Percentiles rank a stretch among this genome's conserved stretches.
Conservation (phyloP, 2,888 invertebrate genomes). For the Adelognathus sp. region DNA sequence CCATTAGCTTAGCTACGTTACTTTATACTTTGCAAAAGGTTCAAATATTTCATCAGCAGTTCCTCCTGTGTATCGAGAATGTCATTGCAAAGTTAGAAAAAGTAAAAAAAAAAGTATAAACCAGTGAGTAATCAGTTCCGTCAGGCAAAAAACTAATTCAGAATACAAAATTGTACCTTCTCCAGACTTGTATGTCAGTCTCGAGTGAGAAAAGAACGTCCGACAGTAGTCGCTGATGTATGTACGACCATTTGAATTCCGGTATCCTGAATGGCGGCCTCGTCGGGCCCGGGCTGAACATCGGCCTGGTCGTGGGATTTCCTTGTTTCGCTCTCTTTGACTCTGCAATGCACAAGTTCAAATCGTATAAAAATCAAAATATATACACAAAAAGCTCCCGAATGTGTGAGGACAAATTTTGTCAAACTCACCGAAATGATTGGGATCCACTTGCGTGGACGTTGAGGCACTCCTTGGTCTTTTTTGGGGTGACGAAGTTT, state of each 20-base stretch:
- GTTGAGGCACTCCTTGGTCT: constrained; percentile 91
- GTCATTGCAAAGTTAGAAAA: background rate
- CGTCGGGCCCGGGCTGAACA: constrained; percentile 96
- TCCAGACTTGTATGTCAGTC: constrained; percentile 97
- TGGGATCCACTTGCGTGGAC: constrained; percentile 92
- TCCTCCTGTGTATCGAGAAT: background rate
- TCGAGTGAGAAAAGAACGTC: constrained; percentile 98
- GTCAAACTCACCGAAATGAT: constrained; percentile 88
- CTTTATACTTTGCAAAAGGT: no score
- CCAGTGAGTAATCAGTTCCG: no score
- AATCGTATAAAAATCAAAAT: background rate
- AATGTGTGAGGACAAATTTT: no score
- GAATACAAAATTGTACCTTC: constrained; percentile 82
- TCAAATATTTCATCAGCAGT: background rate
- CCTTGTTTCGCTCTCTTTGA: constrained; percentile 81
- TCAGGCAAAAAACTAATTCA: no score
- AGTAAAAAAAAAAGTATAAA: background rate
- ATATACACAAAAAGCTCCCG: background rate
- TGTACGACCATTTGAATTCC: constrained; percentile 99
- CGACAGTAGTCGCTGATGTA: constrained; percentile 97
- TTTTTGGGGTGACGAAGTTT: constrained; percentile 85
- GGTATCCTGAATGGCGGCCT: constrained; percentile 99
- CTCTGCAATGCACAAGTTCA: constrained; percentile 71
- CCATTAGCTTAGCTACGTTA: no score
- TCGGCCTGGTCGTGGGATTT: constrained; percentile 88